Conservation (phyloP, 2,797 vertebrate species). For the Potorous gilbertii region DNA sequence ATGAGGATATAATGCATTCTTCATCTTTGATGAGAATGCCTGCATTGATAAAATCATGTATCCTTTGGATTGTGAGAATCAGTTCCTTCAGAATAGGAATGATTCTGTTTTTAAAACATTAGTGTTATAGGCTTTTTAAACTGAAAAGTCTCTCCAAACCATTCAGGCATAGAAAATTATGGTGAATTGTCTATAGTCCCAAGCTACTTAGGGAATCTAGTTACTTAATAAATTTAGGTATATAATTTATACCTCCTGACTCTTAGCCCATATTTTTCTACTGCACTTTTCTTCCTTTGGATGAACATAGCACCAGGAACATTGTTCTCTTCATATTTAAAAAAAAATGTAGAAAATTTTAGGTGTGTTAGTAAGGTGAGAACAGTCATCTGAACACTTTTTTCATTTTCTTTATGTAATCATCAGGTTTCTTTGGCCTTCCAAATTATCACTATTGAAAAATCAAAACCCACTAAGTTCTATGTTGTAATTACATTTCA, state of each 20-base stretch:
- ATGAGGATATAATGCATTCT: background rate
- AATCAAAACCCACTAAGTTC: slow-evolving; percentile 65
- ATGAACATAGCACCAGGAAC: slow-evolving; percentile 13
- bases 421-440: slow-evolving; percentile 56
- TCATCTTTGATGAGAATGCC: background rate
- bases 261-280: background rate
- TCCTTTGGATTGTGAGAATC: slow-evolving; percentile 43
- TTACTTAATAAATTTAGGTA: background rate
- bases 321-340: slow-evolving; percentile 53
- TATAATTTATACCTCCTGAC: background rate
- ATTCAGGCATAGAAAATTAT: background rate
- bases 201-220: background rate
- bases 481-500: slow-evolving; percentile 66
- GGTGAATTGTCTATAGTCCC: background rate
- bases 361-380: slow-evolving; percentile 7
- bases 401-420: slow-evolving; percentile 32
- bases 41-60: background rate
- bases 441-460: slow-evolving; percentile 59
- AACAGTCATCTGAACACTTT: slow-evolving; percentile 3
- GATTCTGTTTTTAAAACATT: slow-evolving; percentile 18
- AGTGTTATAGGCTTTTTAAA: slow-evolving; percentile 3
- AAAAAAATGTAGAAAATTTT: background rate
- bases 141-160: background rate
- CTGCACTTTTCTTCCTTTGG: background rate
- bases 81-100: slow-evolving; percentile 42